Base-by-base conservation (phyloP, 2,888 invertebrate genomes). In the Rhagonycha lutea region DNA sequence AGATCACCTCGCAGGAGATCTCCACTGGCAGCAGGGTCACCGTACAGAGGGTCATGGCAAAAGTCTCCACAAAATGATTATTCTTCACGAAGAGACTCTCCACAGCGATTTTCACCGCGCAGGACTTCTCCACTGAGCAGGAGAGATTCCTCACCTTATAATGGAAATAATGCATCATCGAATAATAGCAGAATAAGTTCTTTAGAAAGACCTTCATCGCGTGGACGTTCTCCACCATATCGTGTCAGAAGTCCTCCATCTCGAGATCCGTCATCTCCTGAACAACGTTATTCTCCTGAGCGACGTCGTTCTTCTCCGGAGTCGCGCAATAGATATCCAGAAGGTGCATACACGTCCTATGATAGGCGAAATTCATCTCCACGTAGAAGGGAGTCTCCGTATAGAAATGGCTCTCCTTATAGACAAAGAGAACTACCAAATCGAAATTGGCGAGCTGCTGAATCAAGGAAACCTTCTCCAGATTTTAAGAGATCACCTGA, bases 301-400 rank as follows among this genome's bases (percentile, higher is more conserved):
- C 61, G 65, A 10, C 73, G 76, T 61, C 65, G 61, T 28, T 72
- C 69, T n/a, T 80, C 80, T 3, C 79, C 79, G 3, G 79, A 78
- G 3, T 61, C 76, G 26, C 76, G 29, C 11, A 78, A 70, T 61
- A 73, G 68, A 63, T 79, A 77, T 47, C 71, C 79, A 14, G 77
- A 78, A 14, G 12, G 28, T 67, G 24, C 18, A 60, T 26, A 28
- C 47, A 24, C 32, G 4, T 60, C 76, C 7, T 73, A 73, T 3
- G 65, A 18, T 10, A 69, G 78, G 18, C 62, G 73, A 71, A 23
- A 12, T 47, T 80, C 81, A 4, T 78, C 79, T 3, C 65, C 70
- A 23, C 72, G 74, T n/a, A 75, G 76, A 18, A 76, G 72, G 7
- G 68, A 72, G 23, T 79, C 79, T 9, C 70, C 74, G 12, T 32